Evolutionary conservation across 2,113 vertebrate genomes (phyloP).

Genomic region (Aramus guarauna): DNA sequence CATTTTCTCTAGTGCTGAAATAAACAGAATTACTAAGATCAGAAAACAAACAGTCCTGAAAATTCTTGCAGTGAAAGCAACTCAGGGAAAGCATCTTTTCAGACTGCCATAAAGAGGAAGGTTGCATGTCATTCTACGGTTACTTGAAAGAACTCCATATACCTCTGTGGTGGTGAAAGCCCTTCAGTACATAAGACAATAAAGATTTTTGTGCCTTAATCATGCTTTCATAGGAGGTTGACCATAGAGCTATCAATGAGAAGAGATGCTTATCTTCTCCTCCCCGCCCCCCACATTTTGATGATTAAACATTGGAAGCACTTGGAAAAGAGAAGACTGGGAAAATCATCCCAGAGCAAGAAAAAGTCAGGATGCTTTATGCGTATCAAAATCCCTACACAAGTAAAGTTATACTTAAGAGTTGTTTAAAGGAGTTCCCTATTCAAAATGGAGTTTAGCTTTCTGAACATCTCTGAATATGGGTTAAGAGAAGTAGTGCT

Average conservation of each 20-base stretch:
- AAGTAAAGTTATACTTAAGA: neutral
- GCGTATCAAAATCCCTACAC: fast-evolving
- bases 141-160: neutral
- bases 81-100: neutral
- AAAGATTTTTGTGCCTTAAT: neutral
- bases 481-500: neutral
- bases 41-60: neutral
- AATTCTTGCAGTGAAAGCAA: neutral
- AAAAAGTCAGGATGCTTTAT: neutral
- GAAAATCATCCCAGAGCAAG: neutral
- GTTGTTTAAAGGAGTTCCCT: neutral
- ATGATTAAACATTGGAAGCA: neutral
- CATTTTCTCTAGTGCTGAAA: neutral
- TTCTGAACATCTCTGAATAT: neutral
- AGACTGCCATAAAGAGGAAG: neutral
- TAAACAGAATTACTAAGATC: neutral
- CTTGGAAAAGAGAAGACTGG: neutral
- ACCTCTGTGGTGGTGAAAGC: neutral
- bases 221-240: neutral
- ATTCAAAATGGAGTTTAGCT: neutral
- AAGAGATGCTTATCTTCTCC: neutral
- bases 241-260: neutral
- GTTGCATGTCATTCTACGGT: neutral
- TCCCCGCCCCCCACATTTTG: fast-evolving
- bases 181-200: neutral